Conservation (phyloP, 2,113 vertebrate species). For the Phocoena sinus region DNA sequence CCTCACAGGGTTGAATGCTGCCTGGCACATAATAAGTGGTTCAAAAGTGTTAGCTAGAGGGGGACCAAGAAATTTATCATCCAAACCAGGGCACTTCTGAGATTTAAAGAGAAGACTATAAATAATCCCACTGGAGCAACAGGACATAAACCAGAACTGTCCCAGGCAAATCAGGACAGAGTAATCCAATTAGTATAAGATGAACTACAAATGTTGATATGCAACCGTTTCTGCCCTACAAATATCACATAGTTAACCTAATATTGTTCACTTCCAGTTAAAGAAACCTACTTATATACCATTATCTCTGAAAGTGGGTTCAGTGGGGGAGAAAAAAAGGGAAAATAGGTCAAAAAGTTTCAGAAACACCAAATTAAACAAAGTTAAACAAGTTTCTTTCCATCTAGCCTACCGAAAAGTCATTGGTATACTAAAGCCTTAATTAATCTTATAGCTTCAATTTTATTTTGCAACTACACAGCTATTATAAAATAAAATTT, state of each 20-base stretch:
- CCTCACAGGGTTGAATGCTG: background rate
- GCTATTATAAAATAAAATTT: background rate
- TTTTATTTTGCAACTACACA: background rate
- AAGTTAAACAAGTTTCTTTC: background rate
- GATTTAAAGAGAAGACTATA: background rate
- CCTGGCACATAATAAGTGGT: background rate
- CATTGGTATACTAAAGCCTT: background rate
- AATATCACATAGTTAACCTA: background rate
- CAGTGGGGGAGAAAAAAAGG: background rate
- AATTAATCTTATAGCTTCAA: background rate
- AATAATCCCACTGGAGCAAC: background rate
- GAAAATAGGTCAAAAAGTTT: background rate
- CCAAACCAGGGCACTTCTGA: background rate
- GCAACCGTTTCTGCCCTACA: background rate
- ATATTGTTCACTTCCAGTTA: background rate
- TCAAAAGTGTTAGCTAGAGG: background rate
- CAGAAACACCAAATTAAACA: background rate
- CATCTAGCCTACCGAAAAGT: background rate
- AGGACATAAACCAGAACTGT: background rate
- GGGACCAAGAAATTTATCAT: background rate
- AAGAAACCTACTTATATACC: background rate
- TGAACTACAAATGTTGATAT: background rate
- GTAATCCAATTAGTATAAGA: background rate
- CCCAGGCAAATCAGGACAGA: background rate
- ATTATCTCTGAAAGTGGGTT: background rate